A percentile compares a stretch with the other conserved stretches of the same genome.
These are phyloP conservation scores for Ophioninae sp. DNA, from an alignment of 2,888 invertebrate species.

Conservation along the genomic window DNA sequence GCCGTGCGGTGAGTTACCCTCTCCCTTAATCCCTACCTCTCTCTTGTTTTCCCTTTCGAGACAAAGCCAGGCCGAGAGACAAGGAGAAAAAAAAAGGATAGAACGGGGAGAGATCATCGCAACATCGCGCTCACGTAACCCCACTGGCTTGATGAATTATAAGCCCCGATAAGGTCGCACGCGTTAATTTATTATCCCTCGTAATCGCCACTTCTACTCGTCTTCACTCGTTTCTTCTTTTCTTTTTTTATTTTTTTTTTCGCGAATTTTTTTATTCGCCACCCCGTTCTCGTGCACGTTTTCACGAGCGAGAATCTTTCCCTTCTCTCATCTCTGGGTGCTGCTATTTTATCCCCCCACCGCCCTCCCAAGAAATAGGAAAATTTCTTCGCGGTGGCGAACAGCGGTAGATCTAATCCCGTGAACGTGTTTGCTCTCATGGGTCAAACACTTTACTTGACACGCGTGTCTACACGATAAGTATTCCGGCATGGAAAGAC, in stretches of 20 bases:
- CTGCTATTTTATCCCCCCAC: slow-evolving; percentile 22
- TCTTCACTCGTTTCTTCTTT: slow-evolving; percentile 42
- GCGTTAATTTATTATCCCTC: slow-evolving; percentile 79
- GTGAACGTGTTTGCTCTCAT: slow-evolving; percentile 22
- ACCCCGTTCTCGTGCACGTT: slow-evolving; percentile 21
- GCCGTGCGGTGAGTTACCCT: slow-evolving; percentile 16
- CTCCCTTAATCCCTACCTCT: slow-evolving; percentile 4
- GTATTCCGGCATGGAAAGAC: neutral
- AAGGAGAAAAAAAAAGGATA: slow-evolving; percentile 8
- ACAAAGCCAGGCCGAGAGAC: slow-evolving; percentile 38
- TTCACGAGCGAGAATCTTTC: slow-evolving; percentile 51
- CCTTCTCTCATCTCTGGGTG: slow-evolving; percentile 35
- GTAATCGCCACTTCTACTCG: slow-evolving; percentile 71
- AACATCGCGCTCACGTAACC: slow-evolving; percentile 71
- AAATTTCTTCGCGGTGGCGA: slow-evolving; percentile 59
- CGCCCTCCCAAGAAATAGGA: slow-evolving; percentile 66
- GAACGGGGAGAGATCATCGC: slow-evolving; percentile 58
- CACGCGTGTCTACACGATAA: slow-evolving; percentile 20
- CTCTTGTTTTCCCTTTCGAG: neutral
- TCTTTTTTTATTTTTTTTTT: slow-evolving; percentile 36
- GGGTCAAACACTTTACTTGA: slow-evolving; percentile 47
- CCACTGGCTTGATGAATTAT: slow-evolving; percentile 77
- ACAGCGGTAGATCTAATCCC: slow-evolving; percentile 33
- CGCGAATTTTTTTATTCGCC: neutral
- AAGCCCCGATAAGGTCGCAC: slow-evolving; percentile 78